Base-by-base conservation (phyloP, 1,140 invertebrate genomes). In the Drosophila littoralis region DNA sequence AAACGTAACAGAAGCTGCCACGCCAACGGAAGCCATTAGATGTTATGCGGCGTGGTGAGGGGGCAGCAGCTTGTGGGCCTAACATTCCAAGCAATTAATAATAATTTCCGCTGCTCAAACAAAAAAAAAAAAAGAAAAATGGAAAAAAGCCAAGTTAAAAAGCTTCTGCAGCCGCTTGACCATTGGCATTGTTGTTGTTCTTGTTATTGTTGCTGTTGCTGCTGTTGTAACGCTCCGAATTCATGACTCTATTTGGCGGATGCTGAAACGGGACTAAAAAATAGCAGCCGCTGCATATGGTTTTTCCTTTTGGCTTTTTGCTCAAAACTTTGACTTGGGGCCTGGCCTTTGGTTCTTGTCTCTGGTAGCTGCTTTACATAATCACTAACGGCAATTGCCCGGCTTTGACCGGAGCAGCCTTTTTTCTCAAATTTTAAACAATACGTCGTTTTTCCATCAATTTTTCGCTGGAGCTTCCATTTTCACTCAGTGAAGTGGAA, bases 71-170 rank as follows among this genome's bases (percentile, higher is more conserved):
- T 17, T 15, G n/a, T 46, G 28, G 50, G 59, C 72, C 66, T 69
- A 79, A 64, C 75, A 85, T 85, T 82, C 82, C 82, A 70, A 88
- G 83, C 79, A 86, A 85, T 85, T 88, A 85, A 85, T 85, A 88
- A 85, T 85, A 85, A 88, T 88, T 88, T 85, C 82, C 82, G 82
- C 72, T 88, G 83, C 55, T 81, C 75, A 50, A 67, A 61, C 54
- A n/a, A 58, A 50, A 7, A 42, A 32, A 57, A 71, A 67, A 69
- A 65, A 43, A 7, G 7, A 9, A 43, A 13, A 43, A 45, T 45
- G 22, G 22, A 28, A 28, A 67, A 60, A 54, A 60, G 58, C 42
- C 50, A 77, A 74, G 67, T 64, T 70, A 28, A 75, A 40, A 75
- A 81, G 70, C 75, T 81, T 63, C 77, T 75, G 79, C 63, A 57